A percentile compares a stretch with the other conserved stretches of the same genome.
These are phyloP conservation scores for Troglohyphantes excavatus DNA, from an alignment of 2,888 invertebrate genomes.

Conservation along the genomic window DNA sequence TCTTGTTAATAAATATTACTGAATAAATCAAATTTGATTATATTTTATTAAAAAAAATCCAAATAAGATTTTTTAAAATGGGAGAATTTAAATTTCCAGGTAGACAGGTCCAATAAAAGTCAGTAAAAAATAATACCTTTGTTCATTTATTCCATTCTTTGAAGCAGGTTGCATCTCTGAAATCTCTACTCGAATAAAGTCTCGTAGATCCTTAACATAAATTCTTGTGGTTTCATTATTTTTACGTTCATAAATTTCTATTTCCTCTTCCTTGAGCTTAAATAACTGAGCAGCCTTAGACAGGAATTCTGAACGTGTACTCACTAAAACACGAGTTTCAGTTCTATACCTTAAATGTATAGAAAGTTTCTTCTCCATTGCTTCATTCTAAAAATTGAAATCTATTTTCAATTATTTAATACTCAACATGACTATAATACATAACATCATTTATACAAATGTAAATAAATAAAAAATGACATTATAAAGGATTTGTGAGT, in stretches of 20 bases:
- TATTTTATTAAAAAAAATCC: too few species aligned
- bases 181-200: slow-evolving; percentile 18
- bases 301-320: background rate
- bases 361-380: background rate
- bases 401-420: too few species aligned
- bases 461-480: too few species aligned
- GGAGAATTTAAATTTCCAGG: too few species aligned
- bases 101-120: too few species aligned
- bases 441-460: too few species aligned
- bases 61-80: too few species aligned
- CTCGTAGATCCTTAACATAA: background rate
- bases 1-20: too few species aligned
- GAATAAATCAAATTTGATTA: too few species aligned
- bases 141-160: background rate
- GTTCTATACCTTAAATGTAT: background rate
- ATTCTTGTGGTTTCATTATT: background rate
- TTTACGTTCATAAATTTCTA: background rate
- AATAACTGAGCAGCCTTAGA: background rate
- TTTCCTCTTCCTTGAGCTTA: background rate
- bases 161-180: background rate
- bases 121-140: too few species aligned
- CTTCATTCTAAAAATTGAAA: background rate
- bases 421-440: too few species aligned
- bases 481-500: too few species aligned
- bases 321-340: background rate